Percentiles rank a stretch among this genome's conserved stretches.
Conservation (phyloP, 2,797 vertebrate genomes). For the Myoxocephalus aenaeus region DNA sequence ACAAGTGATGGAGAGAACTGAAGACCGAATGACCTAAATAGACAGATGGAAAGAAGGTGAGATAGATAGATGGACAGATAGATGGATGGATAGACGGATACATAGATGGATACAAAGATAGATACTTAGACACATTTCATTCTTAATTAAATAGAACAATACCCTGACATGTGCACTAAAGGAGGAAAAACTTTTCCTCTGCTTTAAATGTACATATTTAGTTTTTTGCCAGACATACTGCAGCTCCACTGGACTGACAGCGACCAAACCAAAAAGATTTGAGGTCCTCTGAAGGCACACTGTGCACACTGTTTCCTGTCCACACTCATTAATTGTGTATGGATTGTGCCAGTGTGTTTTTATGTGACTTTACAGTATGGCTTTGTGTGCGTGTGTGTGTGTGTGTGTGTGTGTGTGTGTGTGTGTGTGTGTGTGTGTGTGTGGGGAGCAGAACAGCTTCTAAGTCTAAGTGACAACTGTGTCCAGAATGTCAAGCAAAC, state of each 20-base stretch:
- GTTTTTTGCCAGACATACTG: background rate
- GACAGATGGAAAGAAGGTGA: background rate
- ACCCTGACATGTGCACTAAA: background rate
- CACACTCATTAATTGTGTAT: constrained; percentile 1
- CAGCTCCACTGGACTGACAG: background rate
- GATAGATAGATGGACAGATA: background rate
- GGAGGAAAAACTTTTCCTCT: background rate
- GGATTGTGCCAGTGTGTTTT: constrained; percentile 1
- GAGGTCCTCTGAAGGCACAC: background rate
- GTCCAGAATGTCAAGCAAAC: constrained; percentile 71
- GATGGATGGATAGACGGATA: background rate
- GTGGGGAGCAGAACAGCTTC: constrained; percentile 35
- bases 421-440: constrained; percentile 13
- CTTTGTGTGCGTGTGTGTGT: constrained; percentile 1
- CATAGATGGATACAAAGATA: background rate
- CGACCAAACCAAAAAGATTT: background rate
- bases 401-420: constrained; percentile 34
- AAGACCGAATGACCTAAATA: background rate
- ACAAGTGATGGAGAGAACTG: background rate
- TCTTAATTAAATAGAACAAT: background rate
- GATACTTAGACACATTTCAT: background rate
- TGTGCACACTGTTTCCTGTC: background rate
- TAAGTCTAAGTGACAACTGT: constrained; percentile 68
- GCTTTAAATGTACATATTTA: background rate
- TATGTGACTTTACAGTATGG: background rate